A percentile compares a stretch with the other conserved stretches of the same genome.
Conservation (phyloP, 2,888 invertebrate genomes). For the Pardosa pseudoannulata region DNA sequence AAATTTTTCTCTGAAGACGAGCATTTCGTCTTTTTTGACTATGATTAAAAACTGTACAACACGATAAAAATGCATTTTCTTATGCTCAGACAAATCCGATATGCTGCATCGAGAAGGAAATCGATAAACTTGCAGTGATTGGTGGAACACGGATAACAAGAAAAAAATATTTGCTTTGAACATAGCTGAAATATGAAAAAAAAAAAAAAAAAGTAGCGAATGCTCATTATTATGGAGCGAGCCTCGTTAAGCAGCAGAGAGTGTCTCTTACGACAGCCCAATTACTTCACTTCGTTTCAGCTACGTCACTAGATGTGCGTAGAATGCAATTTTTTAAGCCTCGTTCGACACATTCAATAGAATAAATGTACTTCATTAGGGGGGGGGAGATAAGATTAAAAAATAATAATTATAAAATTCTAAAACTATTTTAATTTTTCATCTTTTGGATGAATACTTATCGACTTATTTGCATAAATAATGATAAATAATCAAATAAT, state of each 20-base stretch:
- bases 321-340: constrained; percentile 71
- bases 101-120: constrained; percentile 36
- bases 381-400: too few species aligned
- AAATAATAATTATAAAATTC: background rate
- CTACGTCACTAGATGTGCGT: constrained; percentile 67
- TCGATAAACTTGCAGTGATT: constrained; percentile 64
- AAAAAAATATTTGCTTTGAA: constrained; percentile 57
- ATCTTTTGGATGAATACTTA: background rate
- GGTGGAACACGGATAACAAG: constrained; percentile 46
- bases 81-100: constrained; percentile 52
- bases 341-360: constrained; percentile 64
- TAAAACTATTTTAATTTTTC: background rate
- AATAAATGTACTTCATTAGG: background rate
- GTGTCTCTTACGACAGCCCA: constrained; percentile 68
- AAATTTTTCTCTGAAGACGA: constrained; percentile 4
- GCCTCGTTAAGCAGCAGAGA: constrained; percentile 53
- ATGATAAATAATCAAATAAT: constrained; percentile 17
- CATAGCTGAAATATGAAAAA: constrained; percentile 30
- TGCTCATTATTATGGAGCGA: constrained; percentile 62
- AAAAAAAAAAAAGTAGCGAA: constrained; percentile 20
- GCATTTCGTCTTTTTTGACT: constrained; percentile 24
- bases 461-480: background rate
- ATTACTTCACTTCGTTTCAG: constrained; percentile 68
- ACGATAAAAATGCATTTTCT: constrained; percentile 38
- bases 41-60: constrained; percentile 32